Evolutionary conservation across 2,888 invertebrate genomes (phyloP), one percentile per base, ranked within the genome.

Genomic region (Phaedon cochleariae): DNA sequence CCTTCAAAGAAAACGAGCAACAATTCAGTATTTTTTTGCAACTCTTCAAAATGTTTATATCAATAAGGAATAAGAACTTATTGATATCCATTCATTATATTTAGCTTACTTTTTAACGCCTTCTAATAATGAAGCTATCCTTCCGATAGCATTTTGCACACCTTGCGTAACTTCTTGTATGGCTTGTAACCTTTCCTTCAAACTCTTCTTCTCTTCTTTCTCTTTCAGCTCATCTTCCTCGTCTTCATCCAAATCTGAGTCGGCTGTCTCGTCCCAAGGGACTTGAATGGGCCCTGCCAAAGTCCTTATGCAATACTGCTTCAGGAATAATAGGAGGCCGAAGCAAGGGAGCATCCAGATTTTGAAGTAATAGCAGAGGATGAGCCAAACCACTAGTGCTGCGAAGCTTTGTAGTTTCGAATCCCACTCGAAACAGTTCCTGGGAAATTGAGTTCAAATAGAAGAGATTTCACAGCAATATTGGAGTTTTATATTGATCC

Each of bases 371-470:
- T 96, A 96, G 76, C 96, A 96, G 61, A 93, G 89, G 0, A 95
- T 85, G 59, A 98, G 87, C 89, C 96, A 99, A 15, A 92, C 85
- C 18, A 93, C 84, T 55, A 98, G 89, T 0, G 97, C 95, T 46
- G 93, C 84, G 73, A 93, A 88, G 72, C 96, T 97, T 72, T 94
- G 88, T 41, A 93, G 82, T 59, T 92, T 92, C 4, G 94, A 97
- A 80, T 98, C 97, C 98, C 98, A 99, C 84, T 97, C 95, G 80
- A 97, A 96, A 82, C 97, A 97, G 82, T 95, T 95, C 86, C 95
- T 95, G 82, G 7, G 85, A 76, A 65, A 70, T 54, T 64, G 62
- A 37, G 41, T 21, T 51, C 4, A 15, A 17, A 20, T 26, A 41
- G 12, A 34, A 34, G n/a, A n/a, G n/a, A n/a, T n/a, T n/a, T n/a